Percentiles rank a stretch among this genome's conserved stretches.
These are phyloP conservation scores for Marmota flaviventris DNA, from an alignment of 2,113 vertebrate species.

Conservation along the genomic window DNA sequence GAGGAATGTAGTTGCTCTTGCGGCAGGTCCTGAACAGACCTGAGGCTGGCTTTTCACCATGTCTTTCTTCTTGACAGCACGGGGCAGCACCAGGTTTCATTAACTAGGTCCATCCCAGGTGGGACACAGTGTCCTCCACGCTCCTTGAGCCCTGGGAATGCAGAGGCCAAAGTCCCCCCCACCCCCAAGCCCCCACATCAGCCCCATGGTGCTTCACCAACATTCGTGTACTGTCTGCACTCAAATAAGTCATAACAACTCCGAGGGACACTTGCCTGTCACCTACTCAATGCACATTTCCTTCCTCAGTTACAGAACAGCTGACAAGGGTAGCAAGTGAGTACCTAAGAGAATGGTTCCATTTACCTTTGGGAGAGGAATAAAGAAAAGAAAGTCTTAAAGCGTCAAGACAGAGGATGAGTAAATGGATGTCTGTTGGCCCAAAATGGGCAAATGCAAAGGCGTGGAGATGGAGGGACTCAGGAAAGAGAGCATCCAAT, in stretches of 20 bases:
- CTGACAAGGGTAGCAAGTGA: background rate
- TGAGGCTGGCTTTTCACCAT: background rate
- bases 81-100: background rate
- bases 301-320: background rate
- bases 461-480: background rate
- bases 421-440: background rate
- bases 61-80: background rate
- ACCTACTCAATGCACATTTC: background rate
- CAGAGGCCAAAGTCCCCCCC: background rate
- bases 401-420: background rate
- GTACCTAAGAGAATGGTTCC: background rate
- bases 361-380: background rate
- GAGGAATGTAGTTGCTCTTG: background rate
- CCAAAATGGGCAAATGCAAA: background rate
- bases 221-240: background rate
- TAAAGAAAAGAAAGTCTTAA: background rate
- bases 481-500: no score
- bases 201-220: background rate
- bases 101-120: background rate
- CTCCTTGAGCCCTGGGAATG: background rate
- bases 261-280: background rate
- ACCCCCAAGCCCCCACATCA: rapidly evolving
- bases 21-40: background rate
- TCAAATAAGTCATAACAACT: background rate
- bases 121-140: background rate